Evolutionary conservation across 1,140 invertebrate genomes (phyloP).

Genomic region (Neelides sp.): DNA sequence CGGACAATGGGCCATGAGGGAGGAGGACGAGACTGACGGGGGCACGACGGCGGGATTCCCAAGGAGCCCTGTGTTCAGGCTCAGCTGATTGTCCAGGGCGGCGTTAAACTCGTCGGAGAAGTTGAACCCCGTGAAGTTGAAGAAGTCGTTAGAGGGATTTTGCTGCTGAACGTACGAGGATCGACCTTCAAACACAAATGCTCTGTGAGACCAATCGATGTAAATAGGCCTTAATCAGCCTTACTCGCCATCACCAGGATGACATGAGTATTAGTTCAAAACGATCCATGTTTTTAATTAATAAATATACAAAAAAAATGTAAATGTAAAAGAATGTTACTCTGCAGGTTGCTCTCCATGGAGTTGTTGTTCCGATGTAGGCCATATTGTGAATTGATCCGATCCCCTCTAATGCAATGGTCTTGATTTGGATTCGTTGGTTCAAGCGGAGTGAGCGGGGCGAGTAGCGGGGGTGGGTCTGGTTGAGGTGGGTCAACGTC

Average conservation of each 20-base stretch:
- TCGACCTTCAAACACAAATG: constrained; percentile 19
- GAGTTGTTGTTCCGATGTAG: constrained; percentile 16
- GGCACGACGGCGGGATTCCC: constrained; percentile 8
- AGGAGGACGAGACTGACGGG: constrained; percentile 11
- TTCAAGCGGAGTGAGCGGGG: constrained; percentile 29
- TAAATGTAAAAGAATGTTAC: neutral
- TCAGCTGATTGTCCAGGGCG: constrained; percentile 30
- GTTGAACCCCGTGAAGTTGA: constrained; percentile 30
- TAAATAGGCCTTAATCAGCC: no score
- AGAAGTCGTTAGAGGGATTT: constrained; percentile 28
- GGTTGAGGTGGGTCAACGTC: constrained; percentile 30
- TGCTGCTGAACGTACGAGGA: constrained; percentile 27
- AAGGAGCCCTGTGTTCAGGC: constrained; percentile 22
- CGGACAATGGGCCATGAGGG: constrained; percentile 22
- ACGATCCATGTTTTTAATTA: neutral
- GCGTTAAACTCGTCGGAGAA: constrained; percentile 30
- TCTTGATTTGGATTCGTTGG: constrained; percentile 19
- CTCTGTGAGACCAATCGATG: no score
- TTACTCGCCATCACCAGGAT: neutral
- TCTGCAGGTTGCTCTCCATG: neutral
- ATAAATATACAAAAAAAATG: no score
- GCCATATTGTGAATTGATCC: constrained; percentile 16
- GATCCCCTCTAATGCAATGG: constrained; percentile 14
- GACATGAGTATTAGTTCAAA: neutral
- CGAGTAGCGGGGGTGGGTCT: constrained; percentile 30